Evolutionary conservation across 1,140 invertebrate species (phyloP), one percentile per base, ranked within the genome.

Genomic region (Lordiphosa collinella): DNA sequence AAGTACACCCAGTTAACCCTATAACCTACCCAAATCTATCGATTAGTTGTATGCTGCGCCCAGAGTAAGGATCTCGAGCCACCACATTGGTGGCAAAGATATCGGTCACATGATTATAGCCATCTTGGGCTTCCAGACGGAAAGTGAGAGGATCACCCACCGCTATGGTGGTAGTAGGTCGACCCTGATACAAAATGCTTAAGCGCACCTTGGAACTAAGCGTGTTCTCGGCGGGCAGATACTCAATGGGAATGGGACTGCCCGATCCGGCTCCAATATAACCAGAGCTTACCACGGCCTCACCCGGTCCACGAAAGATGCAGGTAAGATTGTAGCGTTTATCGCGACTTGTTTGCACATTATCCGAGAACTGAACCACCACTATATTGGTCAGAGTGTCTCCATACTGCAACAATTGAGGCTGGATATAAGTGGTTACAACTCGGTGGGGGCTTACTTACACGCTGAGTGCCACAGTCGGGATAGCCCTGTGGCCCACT

Each of bases 341-440:
- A 88, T 98, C 96, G 55, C 94, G 90, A 40, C 95, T 94, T 1
- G 96, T 97, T 90, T 97, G 96, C 0, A 98, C 96, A 76, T 95
- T 95, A 89, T 97, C 96, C 55, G 95, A 96, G 89, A 97, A 97
- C 89, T 98, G 96, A 0, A 98, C 96, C 12, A 98, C 96, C 2
- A 97, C 95, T 44, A 98, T 97, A 76, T 97, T 98, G 35, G 96
- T 97, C 93, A 97, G 95, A 1, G 95, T 96, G 75, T 97, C 96
- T 0, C 95, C 96, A 70, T 95, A 96, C 94, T 96, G 88, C 22
- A 46, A 36, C 51, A 31, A 48, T n/a, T 18, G 1, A 35, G 25
- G 32, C 14, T 29, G 37, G 29, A 51, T 32, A 35, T 32, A 13
- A 31, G 2, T 25, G 10, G 8, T 46, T 3, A 16, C 40, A 5